A percentile compares a stretch with the other conserved stretches of the same genome.
phyloP scores from a whole-genome alignment of 1,140 invertebrate genomes.

The Cyphomyrmex costatus region DNA sequence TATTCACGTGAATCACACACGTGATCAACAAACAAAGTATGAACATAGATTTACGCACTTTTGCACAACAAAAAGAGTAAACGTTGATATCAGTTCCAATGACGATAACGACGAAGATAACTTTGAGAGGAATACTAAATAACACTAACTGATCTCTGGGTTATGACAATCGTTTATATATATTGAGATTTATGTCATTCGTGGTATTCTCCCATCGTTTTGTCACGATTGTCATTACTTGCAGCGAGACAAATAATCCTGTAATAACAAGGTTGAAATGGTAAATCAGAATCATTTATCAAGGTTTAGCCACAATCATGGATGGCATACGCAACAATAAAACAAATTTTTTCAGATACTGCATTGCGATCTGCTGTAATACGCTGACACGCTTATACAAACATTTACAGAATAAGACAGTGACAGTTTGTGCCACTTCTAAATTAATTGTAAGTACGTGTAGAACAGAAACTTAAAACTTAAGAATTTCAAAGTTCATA shows the following conservation, averaged over 20 bases:
- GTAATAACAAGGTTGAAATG: conserved; percentile 65
- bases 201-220: conserved; percentile 71
- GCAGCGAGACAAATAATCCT: conserved; percentile 39
- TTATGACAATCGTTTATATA: conserved; percentile 80
- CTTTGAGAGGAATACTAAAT: neutral
- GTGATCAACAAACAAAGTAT: conserved; percentile 32
- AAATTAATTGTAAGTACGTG: conserved; percentile 31
- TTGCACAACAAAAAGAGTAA: neutral
- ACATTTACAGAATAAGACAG: neutral
- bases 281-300: neutral
- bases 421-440: conserved; percentile 7
- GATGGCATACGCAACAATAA: neutral
- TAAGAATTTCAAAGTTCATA: neutral
- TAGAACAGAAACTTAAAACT: neutral
- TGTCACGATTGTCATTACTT: conserved; percentile 85
- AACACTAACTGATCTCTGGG: conserved; percentile 49
- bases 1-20: conserved; percentile 29
- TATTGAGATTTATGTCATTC: conserved; percentile 82
- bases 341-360: conserved; percentile 38
- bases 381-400: conserved; percentile 23
- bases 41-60: conserved; percentile 36
- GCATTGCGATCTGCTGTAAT: conserved; percentile 22
- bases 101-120: neutral
- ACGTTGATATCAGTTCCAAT: neutral
- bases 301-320: neutral